phyloP scores from a whole-genome alignment of 2,888 invertebrate genomes.

The Isotomurus palustris region DNA sequence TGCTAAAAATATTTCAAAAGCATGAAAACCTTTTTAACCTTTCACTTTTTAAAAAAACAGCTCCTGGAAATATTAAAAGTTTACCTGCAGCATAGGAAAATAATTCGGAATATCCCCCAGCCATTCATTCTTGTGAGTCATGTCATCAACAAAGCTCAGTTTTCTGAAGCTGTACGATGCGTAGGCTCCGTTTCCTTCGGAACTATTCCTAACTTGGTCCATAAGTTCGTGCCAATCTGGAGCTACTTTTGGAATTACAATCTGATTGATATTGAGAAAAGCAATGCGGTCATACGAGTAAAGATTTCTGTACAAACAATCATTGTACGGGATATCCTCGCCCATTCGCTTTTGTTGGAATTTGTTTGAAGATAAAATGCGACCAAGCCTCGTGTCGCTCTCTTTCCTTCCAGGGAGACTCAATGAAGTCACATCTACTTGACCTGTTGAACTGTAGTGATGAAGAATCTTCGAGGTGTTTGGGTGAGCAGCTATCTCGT shows the following conservation, averaged over 20 bases:
- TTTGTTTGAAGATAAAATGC: constrained; percentile 44
- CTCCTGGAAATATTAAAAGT: background rate
- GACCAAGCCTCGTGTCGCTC: constrained; percentile 47
- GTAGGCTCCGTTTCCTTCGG: constrained; percentile 62
- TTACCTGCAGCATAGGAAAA: constrained; percentile 48
- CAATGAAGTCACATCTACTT: constrained; percentile 47
- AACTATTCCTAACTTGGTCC: constrained; percentile 64
- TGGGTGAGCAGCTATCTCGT: constrained; percentile 51
- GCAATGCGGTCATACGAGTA: constrained; percentile 50
- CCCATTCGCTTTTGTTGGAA: constrained; percentile 60
- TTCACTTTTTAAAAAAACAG: too few relatives aligned
- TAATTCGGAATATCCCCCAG: constrained; percentile 51
- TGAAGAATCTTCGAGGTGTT: constrained; percentile 49
- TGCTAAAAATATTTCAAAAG: constrained; percentile 46
- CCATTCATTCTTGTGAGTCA: constrained; percentile 31
- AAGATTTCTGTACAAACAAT: constrained; percentile 52
- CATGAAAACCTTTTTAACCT: too few relatives aligned
- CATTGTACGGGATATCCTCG: constrained; percentile 54
- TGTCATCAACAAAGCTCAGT: constrained; percentile 53
- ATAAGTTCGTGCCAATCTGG: constrained; percentile 53
- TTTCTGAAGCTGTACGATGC: constrained; percentile 56
- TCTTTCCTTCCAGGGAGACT: constrained; percentile 51
- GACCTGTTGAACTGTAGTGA: constrained; percentile 45
- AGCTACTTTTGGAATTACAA: constrained; percentile 50
- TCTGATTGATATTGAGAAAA: constrained; percentile 53